Conservation (phyloP, 2,888 invertebrate genomes). For the Zelleria hepariella region DNA sequence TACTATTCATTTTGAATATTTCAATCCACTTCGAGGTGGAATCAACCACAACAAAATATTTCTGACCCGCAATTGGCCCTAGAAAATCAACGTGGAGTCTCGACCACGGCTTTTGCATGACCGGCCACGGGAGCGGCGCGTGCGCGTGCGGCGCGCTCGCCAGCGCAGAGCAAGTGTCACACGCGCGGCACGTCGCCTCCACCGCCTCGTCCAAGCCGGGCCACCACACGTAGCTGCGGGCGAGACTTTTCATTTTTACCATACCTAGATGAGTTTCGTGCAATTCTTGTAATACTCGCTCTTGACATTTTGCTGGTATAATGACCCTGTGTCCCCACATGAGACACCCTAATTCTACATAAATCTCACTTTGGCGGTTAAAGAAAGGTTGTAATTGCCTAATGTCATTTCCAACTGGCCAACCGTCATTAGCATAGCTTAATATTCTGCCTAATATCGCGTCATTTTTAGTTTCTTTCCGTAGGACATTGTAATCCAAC, state of each 20-base stretch:
- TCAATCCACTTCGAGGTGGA: background rate
- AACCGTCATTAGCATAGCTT: constrained; percentile 2
- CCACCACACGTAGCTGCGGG: too few species aligned
- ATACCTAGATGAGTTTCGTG: constrained; percentile 11
- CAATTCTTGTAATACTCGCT: constrained; percentile 11
- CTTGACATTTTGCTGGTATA: constrained; percentile 8
- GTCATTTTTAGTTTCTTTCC: background rate
- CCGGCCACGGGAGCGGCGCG: background rate
- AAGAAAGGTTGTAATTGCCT: constrained; percentile 3
- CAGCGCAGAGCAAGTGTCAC: background rate
- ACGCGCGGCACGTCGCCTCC: too few species aligned
- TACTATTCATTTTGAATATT: background rate
- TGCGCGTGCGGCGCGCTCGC: background rate
- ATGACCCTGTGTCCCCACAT: constrained; percentile 13
- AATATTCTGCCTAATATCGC: constrained; percentile 2
- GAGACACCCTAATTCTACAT: too few species aligned
- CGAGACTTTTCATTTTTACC: constrained; percentile 12
- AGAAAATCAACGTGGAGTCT: background rate
- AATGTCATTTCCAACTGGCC: constrained; percentile 1
- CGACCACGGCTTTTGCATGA: background rate
- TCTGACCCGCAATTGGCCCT: too few species aligned
- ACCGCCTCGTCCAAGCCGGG: too few species aligned
- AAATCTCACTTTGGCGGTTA: constrained; percentile 4
- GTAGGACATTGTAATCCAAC: background rate
- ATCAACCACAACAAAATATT: background rate